Conservation (phyloP, 2,888 invertebrate genomes). For the Crocallis elinguaria region DNA sequence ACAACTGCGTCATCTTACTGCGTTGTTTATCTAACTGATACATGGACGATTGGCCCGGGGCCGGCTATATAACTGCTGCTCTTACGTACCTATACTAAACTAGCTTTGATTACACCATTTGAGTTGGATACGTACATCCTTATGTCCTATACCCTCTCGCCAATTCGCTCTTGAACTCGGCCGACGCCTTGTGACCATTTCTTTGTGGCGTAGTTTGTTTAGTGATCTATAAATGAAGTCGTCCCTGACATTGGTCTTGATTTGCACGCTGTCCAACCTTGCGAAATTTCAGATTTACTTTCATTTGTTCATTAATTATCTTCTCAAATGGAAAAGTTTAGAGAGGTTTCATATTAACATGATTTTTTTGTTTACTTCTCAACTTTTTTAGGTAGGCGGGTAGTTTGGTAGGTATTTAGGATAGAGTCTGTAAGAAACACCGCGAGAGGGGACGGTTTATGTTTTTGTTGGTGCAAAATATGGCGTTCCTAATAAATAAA, state of each 20-base stretch:
- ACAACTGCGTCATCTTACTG: slow-evolving; percentile 59
- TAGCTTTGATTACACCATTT: slow-evolving; percentile 28
- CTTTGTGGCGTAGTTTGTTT: slow-evolving; percentile 9
- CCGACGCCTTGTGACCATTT: slow-evolving; percentile 7
- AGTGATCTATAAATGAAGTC: neutral
- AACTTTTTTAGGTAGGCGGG: too few relatives aligned
- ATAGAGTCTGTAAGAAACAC: slow-evolving; percentile 4
- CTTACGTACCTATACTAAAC: slow-evolving; percentile 21
- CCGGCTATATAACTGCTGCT: slow-evolving; percentile 27
- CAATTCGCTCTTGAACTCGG: slow-evolving; percentile 5
- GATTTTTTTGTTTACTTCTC: neutral
- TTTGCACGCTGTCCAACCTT: neutral
- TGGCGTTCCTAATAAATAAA: slow-evolving; percentile 9
- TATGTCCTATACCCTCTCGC: neutral
- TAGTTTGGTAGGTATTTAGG: neutral
- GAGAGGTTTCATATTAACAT: too few relatives aligned
- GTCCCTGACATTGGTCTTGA: slow-evolving; percentile 10
- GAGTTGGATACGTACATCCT: slow-evolving; percentile 9
- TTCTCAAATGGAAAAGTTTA: too few relatives aligned
- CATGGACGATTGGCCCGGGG: slow-evolving; percentile 38
- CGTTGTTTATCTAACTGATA: slow-evolving; percentile 48
- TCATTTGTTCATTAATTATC: too few relatives aligned
- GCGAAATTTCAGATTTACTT: neutral
- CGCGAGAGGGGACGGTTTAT: slow-evolving; percentile 1
- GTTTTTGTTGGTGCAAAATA: slow-evolving; percentile 20